A percentile compares a stretch with the other conserved stretches of the same genome.
These are phyloP conservation scores for Papilio glaucus DNA, from an alignment of 1,140 invertebrate species.

Conservation along the genomic window DNA sequence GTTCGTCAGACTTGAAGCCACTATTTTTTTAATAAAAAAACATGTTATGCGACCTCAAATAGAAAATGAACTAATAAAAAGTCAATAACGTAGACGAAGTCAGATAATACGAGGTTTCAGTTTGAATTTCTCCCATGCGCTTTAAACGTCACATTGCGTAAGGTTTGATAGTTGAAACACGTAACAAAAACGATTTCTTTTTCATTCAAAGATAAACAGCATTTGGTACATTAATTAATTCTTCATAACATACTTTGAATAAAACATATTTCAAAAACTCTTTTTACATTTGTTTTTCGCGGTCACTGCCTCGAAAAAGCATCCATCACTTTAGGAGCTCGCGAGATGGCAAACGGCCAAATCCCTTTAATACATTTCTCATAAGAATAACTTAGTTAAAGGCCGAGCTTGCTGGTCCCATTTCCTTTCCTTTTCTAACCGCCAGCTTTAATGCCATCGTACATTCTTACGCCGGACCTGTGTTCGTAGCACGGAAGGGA, in stretches of 20 bases:
- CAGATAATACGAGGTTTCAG: not conserved
- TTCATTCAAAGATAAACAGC: not conserved
- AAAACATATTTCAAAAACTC: not conserved
- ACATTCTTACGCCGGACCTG: too few relatives aligned
- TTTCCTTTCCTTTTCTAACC: not conserved
- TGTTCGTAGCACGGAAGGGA: too few relatives aligned
- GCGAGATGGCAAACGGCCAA: not conserved
- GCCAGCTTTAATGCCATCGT: too few relatives aligned
- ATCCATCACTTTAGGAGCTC: not conserved
- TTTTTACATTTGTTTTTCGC: not conserved
- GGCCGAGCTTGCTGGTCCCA: not conserved
- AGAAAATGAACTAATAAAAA: conserved; percentile 22
- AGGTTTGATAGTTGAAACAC: not conserved
- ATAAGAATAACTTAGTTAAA: not conserved
- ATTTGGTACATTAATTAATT: not conserved
- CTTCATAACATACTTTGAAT: not conserved
- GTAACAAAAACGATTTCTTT: not conserved
- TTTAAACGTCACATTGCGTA: not conserved
- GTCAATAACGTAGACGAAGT: not conserved
- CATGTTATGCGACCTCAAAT: not conserved
- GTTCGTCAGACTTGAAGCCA: not conserved
- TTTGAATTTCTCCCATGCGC: not conserved
- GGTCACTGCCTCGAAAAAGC: not conserved
- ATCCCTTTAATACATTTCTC: not conserved
- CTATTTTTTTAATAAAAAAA: conserved; percentile 4